Base-by-base conservation (phyloP, 2,888 invertebrate genomes). In the Diarsia mendica region DNA sequence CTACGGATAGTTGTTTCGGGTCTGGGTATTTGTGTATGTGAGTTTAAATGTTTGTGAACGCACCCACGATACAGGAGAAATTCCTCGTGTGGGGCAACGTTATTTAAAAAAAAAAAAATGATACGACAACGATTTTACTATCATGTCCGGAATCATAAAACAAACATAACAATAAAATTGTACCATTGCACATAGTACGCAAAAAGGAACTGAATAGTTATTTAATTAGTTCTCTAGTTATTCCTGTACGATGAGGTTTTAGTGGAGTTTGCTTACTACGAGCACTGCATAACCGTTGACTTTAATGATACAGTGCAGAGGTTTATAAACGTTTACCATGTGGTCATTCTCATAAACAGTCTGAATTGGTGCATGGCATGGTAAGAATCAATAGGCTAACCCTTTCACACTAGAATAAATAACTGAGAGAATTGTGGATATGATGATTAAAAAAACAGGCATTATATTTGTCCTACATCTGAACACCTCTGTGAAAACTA, bases 101-200 rank as follows among this genome's bases (percentile, higher is more conserved):
- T n/a, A n/a, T n/a, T n/a, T n/a, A n/a, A n/a, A n/a, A n/a, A n/a
- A n/a, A 33, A 33, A 33, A 33, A 33, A 33, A 67, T 74, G 51
- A 20, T 20, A 72, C 39, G 0, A 39, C 60, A 20, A 68, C 39
- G 1, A 33, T 63, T 72, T 64, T 55, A 55, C 11, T 72, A 15
- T 20, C 20, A 39, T 61, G 67, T 13, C 51, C 51, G n/a, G 8
- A 64, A 20, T 28, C 44, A 63, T 67, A 64, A 58, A 77, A 23
- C n/a, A 23, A 70, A 18, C 15, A 49, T 60, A 9, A 28, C 53
- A 61, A 58, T 58, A 13, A 46, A 51, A 67, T 58, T 39, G n/a
- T 64, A 18, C 55, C 13, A 20, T 49, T 46, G 23, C 49, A 49
- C 55, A 44, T 61, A 39, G 23, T 55, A 63, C 46, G 49, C 61